A percentile compares a stretch with the other conserved stretches of the same genome.
These are phyloP conservation scores for Phrynocephalus versicolor DNA, from an alignment of 2,113 vertebrate species.

Conservation along the genomic window DNA sequence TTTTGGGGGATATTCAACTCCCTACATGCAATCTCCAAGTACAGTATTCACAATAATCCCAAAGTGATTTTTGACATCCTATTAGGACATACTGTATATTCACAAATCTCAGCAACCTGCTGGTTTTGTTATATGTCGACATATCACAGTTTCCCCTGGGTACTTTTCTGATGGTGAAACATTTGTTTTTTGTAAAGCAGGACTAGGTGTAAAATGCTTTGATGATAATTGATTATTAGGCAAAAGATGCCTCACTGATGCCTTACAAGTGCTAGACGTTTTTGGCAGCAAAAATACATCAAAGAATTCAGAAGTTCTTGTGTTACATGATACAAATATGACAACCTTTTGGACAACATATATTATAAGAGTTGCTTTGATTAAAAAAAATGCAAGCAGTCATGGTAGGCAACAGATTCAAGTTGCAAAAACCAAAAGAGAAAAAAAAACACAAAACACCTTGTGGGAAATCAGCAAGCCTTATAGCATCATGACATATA, in stretches of 20 bases:
- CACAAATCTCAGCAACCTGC: background rate
- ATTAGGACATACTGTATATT: background rate
- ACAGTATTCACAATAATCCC: background rate
- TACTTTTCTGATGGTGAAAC: background rate
- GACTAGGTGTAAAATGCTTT: background rate
- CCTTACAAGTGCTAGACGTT: slow-evolving; percentile 17
- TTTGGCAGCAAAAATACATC: slow-evolving; percentile 16
- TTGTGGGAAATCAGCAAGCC: background rate
- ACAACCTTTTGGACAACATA: background rate
- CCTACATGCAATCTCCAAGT: too few relatives aligned
- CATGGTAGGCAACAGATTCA: background rate
- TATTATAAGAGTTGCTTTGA: background rate
- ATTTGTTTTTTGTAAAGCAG: background rate
- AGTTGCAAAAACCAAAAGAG: background rate
- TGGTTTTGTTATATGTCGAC: background rate
- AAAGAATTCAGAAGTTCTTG: background rate
- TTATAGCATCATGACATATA: too few relatives aligned
- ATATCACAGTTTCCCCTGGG: background rate
- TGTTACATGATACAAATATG: background rate
- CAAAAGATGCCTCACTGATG: background rate
- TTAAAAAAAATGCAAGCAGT: background rate
- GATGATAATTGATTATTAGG: background rate
- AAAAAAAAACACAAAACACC: background rate
- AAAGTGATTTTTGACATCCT: background rate
- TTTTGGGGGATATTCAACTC: background rate